Base-by-base conservation (phyloP, 1,140 invertebrate species). In the Drosophila pallidifrons region DNA sequence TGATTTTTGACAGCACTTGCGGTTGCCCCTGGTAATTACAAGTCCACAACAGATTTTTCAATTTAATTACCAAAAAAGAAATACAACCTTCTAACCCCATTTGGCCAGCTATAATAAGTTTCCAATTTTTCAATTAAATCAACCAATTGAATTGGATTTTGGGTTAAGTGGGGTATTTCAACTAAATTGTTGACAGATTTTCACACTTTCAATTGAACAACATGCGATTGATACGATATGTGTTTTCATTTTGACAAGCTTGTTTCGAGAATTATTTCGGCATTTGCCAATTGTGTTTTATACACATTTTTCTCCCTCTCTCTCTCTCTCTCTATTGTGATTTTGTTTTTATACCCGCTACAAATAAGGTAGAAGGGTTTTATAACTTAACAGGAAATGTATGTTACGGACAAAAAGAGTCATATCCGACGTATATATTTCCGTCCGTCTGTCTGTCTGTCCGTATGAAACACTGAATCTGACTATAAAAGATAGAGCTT, bases 1-100 rank as follows among this genome's bases (percentile, higher is more conserved):
- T 83, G 82, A 87, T 87, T 87, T 87, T 63, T 67, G 82, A 87
- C 82, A 87, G 83, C 70, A 32, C 58, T 72, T 78, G 79, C 66
- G 72, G 64, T 46, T 38, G 54, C 28, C 68, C 61, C 49, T 59
- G 57, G 67, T 74, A 79, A 82, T 82, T 82, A 87, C 78, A 46
- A 65, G 52, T 60, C 66, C 66, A 38, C 79, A 74, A 61, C 67
- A 69, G 55, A 77, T 68, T 41, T 25, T 82, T 45, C 78, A 70
- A 82, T 86, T 86, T 82, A 86, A 88, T 86, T 88, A 68, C 67
- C 83, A 52, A 64, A 3, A 30, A 52, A 11, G 5, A n/a, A 43
- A 13, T 5, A 13, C 41, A 43, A 38, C 35, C 35, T 38, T 43
- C n/a, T 3, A 13, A 13, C 11, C 41, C 11, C 41, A 43, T 13